Evolutionary conservation across 2,888 invertebrate species (phyloP), one percentile per base, ranked within the genome.

Genomic region (Pollenia angustigena): DNA sequence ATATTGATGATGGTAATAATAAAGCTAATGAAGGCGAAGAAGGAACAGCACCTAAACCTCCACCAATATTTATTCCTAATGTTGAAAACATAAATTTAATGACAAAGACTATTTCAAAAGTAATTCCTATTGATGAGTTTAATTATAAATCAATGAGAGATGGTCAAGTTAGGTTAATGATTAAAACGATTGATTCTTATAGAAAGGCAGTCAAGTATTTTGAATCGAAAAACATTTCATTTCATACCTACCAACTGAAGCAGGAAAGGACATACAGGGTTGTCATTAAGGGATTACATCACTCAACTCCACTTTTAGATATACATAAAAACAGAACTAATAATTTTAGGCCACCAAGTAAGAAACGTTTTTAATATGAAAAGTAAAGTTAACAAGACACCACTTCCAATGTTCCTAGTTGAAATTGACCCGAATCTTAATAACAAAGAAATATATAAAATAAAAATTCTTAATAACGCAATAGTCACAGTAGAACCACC

Each of bases 251-350:
- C 16, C 60, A 84, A 48, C 23, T 79, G 12, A 76, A 85, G 52
- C 72, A 76, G 16, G 76, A 81, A 75, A 76, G 75, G 64, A 60
- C 85, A 16, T 80, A 80, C 60, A 74, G 85, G 54, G 69, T 75
- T 11, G 75, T 76, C 14, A 32, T 81, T n/a, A 81, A 85, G 71
- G 81, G 72, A 58, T 42, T 81, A 8, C 85, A 58, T 42, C 56
- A 40, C n/a, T 52, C 85, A 62, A 80, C 80, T 8, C 66, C 64
- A 14, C 42, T 40, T 9, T 14, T 23, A 7, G 68, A 75, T 16
- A 85, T n/a, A n/a, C n/a, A n/a, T 85, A 12, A 81, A 75, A 81
- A 32, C 14, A 12, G 56, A n/a, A 18, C 32, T 79, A 2, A 66
- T 78, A 79, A 9, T 44, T 32, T n/a, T 72, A 18, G 76, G 85